Conservation (phyloP, 2,797 vertebrate species). For the Austrolebias charrua region DNA sequence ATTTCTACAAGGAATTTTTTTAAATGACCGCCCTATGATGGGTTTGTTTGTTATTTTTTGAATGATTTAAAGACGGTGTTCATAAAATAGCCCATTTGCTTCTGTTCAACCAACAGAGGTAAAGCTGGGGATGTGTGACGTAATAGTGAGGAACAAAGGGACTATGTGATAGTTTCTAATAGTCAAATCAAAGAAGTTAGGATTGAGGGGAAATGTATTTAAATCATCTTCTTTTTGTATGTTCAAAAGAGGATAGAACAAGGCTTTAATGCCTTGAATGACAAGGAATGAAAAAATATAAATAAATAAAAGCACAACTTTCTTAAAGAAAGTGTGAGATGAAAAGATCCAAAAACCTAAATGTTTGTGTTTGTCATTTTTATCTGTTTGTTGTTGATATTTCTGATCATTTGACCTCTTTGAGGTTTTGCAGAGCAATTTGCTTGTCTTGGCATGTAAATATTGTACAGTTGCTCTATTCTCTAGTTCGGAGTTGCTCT, state of each 20-base stretch:
- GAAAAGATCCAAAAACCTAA: constrained; percentile 66
- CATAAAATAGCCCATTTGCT: constrained; percentile 57
- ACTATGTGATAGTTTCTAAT: constrained; percentile 52
- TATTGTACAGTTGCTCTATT: constrained; percentile 81
- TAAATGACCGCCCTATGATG: constrained; percentile 54
- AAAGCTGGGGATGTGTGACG: not conserved
- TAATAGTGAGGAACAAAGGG: constrained; percentile 21
- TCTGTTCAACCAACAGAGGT: no score
- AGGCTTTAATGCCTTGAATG: constrained; percentile 38
- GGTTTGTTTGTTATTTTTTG: constrained; percentile 70
- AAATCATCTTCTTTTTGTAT: constrained; percentile 70
- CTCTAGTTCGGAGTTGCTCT: constrained; percentile 70
- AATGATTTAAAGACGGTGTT: constrained; percentile 72
- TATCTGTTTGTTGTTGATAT: constrained; percentile 76
- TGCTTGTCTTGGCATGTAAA: constrained; percentile 73
- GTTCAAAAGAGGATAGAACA: constrained; percentile 69
- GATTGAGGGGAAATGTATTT: constrained; percentile 63
- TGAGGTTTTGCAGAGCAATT: constrained; percentile 55
- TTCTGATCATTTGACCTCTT: constrained; percentile 71
- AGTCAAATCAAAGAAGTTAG: constrained; percentile 27
- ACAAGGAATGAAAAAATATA: constrained; percentile 28
- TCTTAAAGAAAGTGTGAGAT: constrained; percentile 66
- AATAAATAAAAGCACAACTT: constrained; percentile 43
- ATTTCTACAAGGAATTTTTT: constrained; percentile 80
- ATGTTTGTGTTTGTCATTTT: constrained; percentile 75